Base-by-base conservation (phyloP, 2,888 invertebrate species). In the Lagria hirta region DNA sequence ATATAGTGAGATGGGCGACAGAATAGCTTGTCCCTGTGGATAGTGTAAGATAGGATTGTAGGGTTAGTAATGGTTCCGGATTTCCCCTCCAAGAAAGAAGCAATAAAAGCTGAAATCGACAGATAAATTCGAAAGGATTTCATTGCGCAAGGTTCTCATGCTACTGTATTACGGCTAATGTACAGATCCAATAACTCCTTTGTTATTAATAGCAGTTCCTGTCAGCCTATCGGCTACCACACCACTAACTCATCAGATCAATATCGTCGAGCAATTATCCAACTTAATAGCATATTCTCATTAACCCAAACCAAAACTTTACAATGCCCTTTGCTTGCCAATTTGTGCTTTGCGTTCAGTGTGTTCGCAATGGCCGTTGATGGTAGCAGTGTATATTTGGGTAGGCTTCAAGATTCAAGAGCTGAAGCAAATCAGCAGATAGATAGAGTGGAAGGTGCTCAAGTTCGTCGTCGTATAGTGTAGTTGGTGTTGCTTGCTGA, bases 81-180 rank as follows among this genome's bases (percentile, higher is more conserved):
- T 35, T 52, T 48, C 55, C 49, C 54, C 50, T 54, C 53, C 54
- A 49, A 43, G 55, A 57, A 62, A 62, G 62, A 62, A 60, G 64
- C 62, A 64, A 65, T 66, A 65, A 67, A 67, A 62, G 59, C 62
- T 63, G 62, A 64, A 66, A 64, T 64, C 64, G 64, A 60, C 58
- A 65, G 65, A 68, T 68, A 66, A 68, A 68, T 68, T 66, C 62
- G 62, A 61, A 65, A 64, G 64, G 64, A 65, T 65, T 64, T 65
- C 59, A 64, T 61, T 62, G 64, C 62, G 61, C 62, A 62, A 63
- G 59, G 61, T 60, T 61, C 57, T 55, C 61, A 62, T 65, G 61
- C 62, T 63, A 61, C 63, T 66, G 62, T 64, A 64, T 65, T 66
- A 64, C 63, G 57, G 62, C 62, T 66, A 65, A 66, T 66, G 64